These are phyloP conservation scores for Tachuris rubrigastra DNA, from an alignment of 2,113 vertebrate genomes.

Conservation along the genomic window DNA sequence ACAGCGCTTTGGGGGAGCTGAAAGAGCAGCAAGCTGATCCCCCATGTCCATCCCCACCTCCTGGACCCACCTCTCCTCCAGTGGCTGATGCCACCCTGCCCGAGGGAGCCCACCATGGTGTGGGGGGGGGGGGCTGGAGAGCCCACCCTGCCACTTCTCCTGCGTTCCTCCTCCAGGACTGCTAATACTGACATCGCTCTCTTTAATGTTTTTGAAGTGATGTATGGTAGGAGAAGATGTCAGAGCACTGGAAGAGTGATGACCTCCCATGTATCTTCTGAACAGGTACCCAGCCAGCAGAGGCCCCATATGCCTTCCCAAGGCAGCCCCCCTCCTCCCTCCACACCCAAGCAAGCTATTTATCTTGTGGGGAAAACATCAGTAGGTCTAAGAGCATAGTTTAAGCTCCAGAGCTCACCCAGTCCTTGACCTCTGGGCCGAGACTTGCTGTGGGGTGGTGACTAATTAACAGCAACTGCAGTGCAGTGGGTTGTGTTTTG, in stretches of 20 bases:
- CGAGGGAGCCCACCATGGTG: rapidly evolving
- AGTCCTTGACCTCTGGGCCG: slow-evolving; percentile 36
- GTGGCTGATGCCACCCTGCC: not conserved
- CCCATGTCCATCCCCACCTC: not conserved
- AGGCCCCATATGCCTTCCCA: not conserved
- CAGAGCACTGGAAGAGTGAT: not conserved
- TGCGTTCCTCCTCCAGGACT: not conserved
- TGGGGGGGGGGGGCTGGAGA: not conserved
- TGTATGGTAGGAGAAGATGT: not conserved
- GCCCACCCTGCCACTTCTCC: not conserved
- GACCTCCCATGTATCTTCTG: not conserved
- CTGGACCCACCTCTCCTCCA: not conserved
- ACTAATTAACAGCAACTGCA: not conserved
- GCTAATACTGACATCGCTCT: not conserved
- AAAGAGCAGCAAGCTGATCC: not conserved
- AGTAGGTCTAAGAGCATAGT: not conserved
- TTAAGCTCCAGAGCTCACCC: slow-evolving; percentile 29
- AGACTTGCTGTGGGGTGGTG: not conserved
- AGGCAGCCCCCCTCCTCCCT: not conserved
- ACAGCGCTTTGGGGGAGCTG: not conserved
- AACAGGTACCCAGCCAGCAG: not conserved
- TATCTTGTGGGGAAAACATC: not conserved
- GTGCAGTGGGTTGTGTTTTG: not conserved
- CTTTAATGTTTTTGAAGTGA: not conserved
- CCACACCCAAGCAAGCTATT: not conserved